Percentiles rank a stretch among this genome's conserved stretches.
These are phyloP conservation scores for Liasis olivaceus DNA, from an alignment of 2,797 vertebrate genomes.

Conservation along the genomic window DNA sequence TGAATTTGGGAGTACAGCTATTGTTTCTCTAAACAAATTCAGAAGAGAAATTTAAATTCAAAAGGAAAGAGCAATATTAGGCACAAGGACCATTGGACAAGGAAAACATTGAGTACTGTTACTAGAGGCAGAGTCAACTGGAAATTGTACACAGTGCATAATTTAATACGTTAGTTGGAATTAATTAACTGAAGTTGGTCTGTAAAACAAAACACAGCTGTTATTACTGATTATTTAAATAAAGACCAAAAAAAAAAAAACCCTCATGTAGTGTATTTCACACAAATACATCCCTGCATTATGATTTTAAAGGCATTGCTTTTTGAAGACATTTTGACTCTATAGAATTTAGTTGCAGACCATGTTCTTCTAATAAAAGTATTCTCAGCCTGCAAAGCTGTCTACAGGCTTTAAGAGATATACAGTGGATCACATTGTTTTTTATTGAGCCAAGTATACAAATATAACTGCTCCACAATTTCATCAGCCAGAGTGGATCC, in stretches of 20 bases:
- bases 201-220: background rate
- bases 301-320: background rate
- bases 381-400: background rate
- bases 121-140: no score
- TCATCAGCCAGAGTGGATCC: slow-evolving; percentile 11
- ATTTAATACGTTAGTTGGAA: background rate
- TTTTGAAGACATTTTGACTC: background rate
- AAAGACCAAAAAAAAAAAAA: background rate
- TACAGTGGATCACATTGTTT: background rate
- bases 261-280: background rate
- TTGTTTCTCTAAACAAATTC: background rate
- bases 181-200: background rate
- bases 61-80: background rate
- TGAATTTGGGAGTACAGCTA: background rate
- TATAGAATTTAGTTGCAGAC: background rate
- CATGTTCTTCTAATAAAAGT: background rate
- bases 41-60: background rate
- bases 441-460: slow-evolving; percentile 5
- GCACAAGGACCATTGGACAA: background rate
- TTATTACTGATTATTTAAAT: background rate
- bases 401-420: slow-evolving; percentile 4
- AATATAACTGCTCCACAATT: slow-evolving; percentile 15
- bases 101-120: background rate
- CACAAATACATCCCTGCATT: background rate
- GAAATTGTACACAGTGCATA: background rate